Conservation (phyloP, 2,888 invertebrate genomes). For the Cephus nigrinus region DNA sequence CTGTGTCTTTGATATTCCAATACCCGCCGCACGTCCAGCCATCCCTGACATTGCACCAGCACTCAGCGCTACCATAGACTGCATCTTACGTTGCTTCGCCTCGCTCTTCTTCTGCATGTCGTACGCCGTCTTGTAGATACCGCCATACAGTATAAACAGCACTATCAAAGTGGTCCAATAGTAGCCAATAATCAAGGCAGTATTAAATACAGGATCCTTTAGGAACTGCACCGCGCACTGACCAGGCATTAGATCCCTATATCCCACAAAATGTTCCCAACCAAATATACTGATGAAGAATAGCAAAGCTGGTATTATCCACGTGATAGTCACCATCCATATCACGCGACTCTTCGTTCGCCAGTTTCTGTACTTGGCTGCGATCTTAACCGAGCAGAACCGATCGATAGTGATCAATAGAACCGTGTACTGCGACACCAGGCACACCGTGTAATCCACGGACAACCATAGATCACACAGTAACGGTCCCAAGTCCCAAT, state of each 20-base stretch:
- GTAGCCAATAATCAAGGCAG: constrained; percentile 95
- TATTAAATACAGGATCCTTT: constrained; percentile 97
- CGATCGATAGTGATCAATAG: constrained; percentile 98
- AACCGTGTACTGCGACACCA: constrained; percentile 99
- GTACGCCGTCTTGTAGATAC: constrained; percentile 97
- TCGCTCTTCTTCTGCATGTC: constrained; percentile 98
- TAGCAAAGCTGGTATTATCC: constrained; percentile 95
- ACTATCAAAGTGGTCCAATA: constrained; percentile 98
- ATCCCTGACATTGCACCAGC: constrained; percentile 92
- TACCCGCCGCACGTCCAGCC: constrained; percentile 89
- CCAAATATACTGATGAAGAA: constrained; percentile 99
- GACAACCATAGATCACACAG: constrained; percentile 98
- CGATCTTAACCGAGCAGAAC: constrained; percentile 98
- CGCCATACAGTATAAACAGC: constrained; percentile 94
- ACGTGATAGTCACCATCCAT: constrained; percentile 95
- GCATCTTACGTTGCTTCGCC: constrained; percentile 95
- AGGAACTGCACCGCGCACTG: constrained; percentile 97
- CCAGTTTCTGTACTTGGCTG: constrained; percentile 97
- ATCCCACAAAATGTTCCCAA: constrained; percentile 98
- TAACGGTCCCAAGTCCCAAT: constrained; percentile 96
- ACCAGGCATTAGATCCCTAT: constrained; percentile 85
- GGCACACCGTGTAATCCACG: constrained; percentile 98
- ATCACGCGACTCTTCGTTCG: constrained; percentile 92
- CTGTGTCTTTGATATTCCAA: constrained; percentile 83
- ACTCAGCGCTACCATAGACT: constrained; percentile 91